Evolutionary conservation across 2,888 invertebrate genomes (phyloP).

Genomic region (Dendrolimus houi): DNA sequence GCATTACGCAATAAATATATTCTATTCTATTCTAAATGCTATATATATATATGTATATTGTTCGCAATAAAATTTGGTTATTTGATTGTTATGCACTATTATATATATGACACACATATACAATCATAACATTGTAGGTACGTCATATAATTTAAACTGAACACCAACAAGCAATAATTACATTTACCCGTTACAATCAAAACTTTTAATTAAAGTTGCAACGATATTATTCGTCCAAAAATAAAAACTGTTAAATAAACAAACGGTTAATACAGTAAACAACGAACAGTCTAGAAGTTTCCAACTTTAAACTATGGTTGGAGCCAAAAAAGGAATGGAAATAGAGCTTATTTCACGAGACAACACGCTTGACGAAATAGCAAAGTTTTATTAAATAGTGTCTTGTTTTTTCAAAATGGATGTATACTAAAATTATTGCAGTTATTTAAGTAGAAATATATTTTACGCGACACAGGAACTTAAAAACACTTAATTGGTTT

Average conservation of each 20-base stretch:
- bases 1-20: no score
- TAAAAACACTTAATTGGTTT: no score
- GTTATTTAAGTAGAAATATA: no score
- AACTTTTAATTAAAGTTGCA: background rate
- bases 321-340: slow-evolving; percentile 12
- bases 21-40: no score
- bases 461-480: no score
- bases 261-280: background rate
- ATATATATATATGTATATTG: no score
- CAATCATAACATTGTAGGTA: no score
- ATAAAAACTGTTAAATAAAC: background rate
- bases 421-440: slow-evolving; percentile 6
- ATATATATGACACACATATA: no score
- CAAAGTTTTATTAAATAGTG: background rate
- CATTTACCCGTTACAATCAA: background rate
- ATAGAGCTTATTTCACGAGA: slow-evolving; percentile 22
- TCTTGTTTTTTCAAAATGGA: background rate
- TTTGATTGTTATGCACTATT: no score
- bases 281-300: background rate
- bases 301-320: background rate
- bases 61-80: no score
- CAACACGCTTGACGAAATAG: background rate
- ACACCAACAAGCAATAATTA: no score
- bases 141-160: no score
- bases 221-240: slow-evolving; percentile 1